Evolutionary conservation across 2,113 vertebrate genomes (phyloP), one percentile per base, ranked within the genome.

Genomic region (Vidua macroura): DNA sequence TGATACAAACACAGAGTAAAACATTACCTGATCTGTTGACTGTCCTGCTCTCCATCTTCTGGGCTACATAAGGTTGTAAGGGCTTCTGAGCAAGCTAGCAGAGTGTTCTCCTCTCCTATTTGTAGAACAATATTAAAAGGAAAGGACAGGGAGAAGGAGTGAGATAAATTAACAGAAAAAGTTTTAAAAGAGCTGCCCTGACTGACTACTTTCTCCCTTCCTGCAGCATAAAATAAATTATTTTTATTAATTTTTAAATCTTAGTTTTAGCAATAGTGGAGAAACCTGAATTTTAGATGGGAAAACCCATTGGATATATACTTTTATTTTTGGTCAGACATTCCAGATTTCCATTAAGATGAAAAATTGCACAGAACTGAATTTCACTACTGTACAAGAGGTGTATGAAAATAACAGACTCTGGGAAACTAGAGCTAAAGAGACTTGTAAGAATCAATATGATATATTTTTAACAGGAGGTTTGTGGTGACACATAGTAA

Each of bases 81-180:
- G 4, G 10, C 6, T 75, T 66, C 58, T 63, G 63, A 52, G 27
- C 23, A 68, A 73, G 20, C 20, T 72, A n/a, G 14, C 6, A 76
- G 24, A 41, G 6, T 3, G 12, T 43, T 67, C 78, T 52, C 33
- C 20, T 52, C 25, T 56, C 30, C 5, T 72, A 2, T 22, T 22
- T 28, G 8, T 63, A 76, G 51, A 84, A 20, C 7, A 59, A 35
- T 3, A 37, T 28, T 37, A 52, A 81, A 63, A 63, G 11, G 30
- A 76, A 66, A 25, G 5, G 0, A 1, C 3, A 52, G 1, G 8
- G 4, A 7, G 7, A 13, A 53, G 39, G 5, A 10, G 3, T 51
- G 44, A 74, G 2, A 27, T 19, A 46, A 74, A 39, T 16, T 1
- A 44, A 60, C 18, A 9, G 4, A 13, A 76, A 49, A 70, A 55